Evolutionary conservation across 2,113 vertebrate genomes (phyloP).

Genomic region (Prietella phreatophila): DNA sequence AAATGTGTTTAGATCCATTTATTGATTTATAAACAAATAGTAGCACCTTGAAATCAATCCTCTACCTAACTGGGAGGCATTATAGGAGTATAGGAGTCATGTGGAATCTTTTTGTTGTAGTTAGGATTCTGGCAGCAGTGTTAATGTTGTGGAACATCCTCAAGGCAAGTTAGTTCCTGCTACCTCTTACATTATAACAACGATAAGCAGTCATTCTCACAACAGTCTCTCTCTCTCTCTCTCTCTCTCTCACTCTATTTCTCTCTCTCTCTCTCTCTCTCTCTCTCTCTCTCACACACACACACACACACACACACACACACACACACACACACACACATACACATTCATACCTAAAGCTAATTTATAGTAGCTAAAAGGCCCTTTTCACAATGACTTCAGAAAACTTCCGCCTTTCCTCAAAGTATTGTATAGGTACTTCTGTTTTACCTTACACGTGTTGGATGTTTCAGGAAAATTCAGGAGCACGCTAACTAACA

Average conservation of each 20-base stretch:
- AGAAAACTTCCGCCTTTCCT: too few species aligned
- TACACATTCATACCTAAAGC: neutral
- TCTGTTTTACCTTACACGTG: too few species aligned
- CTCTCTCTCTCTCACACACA: neutral
- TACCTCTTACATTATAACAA: neutral
- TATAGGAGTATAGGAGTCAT: neutral
- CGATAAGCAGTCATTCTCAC: neutral
- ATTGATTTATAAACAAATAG: neutral
- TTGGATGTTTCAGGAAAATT: too few species aligned
- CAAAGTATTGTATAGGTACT: too few species aligned
- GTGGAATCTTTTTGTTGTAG: neutral
- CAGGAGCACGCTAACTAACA: too few species aligned
- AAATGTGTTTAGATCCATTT: neutral
- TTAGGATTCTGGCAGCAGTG: neutral
- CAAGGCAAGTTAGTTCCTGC: neutral
- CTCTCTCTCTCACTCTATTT: neutral
- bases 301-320: too few species aligned
- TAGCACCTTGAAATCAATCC: neutral
- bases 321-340: neutral
- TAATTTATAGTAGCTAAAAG: neutral
- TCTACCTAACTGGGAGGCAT: neutral
- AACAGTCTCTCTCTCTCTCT: neutral
- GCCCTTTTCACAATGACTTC: too few species aligned
- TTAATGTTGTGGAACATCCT: neutral
- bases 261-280: neutral